These are phyloP conservation scores for Metellina segmentata DNA, from an alignment of 2,888 invertebrate genomes.

Conservation along the genomic window DNA sequence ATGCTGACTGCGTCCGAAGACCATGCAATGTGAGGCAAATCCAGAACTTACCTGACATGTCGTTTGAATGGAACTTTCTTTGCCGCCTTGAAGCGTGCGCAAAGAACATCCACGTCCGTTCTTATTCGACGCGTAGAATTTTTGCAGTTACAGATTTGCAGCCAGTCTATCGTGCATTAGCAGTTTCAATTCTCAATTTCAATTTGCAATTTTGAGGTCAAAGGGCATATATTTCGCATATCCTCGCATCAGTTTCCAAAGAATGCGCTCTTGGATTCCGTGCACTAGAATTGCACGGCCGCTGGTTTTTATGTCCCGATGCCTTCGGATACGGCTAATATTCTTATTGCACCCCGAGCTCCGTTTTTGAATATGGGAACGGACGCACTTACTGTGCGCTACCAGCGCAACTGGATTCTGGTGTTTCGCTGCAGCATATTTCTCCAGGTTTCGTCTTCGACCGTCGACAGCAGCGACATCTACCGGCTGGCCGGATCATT, in stretches of 20 bases:
- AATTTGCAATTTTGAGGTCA: neutral
- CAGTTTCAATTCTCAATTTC: neutral
- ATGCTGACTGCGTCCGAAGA: neutral
- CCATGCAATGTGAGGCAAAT: neutral
- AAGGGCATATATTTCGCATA: conserved; percentile 13
- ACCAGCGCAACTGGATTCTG: conserved; percentile 27
- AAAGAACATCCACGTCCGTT: conserved; percentile 44
- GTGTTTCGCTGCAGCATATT: conserved; percentile 58
- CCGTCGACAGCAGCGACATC: conserved; percentile 58
- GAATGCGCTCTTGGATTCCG: neutral
- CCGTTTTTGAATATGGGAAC: neutral
- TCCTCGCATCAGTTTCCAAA: neutral
- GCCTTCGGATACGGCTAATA: neutral
- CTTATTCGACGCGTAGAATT: conserved; percentile 8
- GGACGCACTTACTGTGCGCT: neutral
- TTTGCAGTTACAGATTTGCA: conserved; percentile 10
- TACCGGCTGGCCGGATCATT: conserved; percentile 27
- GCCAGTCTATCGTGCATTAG: neutral
- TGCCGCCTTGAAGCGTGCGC: conserved; percentile 55
- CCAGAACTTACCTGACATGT: conserved; percentile 52
- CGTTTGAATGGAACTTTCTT: conserved; percentile 49
- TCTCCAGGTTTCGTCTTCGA: conserved; percentile 17
- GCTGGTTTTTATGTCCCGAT: neutral
- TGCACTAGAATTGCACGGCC: neutral
- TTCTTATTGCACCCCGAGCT: neutral